Conservation (phyloP, 2,797 vertebrate genomes). For the Sternotherus odoratus region DNA sequence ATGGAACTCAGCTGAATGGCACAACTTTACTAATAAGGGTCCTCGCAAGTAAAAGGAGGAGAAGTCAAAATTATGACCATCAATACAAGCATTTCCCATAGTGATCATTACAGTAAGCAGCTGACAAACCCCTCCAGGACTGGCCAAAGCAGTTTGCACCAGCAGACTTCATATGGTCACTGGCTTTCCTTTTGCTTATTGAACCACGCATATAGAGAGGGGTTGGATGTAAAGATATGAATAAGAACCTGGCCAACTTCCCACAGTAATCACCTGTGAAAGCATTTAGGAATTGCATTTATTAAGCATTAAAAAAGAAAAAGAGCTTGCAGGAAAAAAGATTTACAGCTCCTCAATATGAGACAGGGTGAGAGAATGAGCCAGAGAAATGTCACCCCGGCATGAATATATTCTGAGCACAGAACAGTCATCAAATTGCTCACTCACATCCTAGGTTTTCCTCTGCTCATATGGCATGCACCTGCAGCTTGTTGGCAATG, state of each 20-base stretch:
- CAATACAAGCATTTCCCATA: constrained; percentile 31
- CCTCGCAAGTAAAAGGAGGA: constrained; percentile 44
- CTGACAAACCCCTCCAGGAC: not conserved
- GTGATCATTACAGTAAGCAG: constrained; percentile 31
- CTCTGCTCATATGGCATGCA: constrained; percentile 70
- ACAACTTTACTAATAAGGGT: constrained; percentile 23
- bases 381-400: constrained; percentile 66
- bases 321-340: constrained; percentile 4
- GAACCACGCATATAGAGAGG: constrained; percentile 57
- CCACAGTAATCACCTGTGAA: constrained; percentile 71
- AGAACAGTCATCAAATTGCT: constrained; percentile 56
- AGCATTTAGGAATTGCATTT: constrained; percentile 46
- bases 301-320: constrained; percentile 54
- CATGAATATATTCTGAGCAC: constrained; percentile 37
- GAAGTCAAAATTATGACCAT: constrained; percentile 24
- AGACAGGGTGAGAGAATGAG: not conserved
- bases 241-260: constrained; percentile 62
- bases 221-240: constrained; percentile 64
- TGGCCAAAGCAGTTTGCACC: not conserved
- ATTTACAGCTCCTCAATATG: not conserved
- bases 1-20: not conserved
- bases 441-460: not conserved
- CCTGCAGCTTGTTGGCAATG: constrained; percentile 58
- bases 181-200: constrained; percentile 54
- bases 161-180: constrained; percentile 2